Evolutionary conservation across 2,797 vertebrate species (phyloP), one percentile per base, ranked within the genome.

Genomic region (Micrastur ruficollis): DNA sequence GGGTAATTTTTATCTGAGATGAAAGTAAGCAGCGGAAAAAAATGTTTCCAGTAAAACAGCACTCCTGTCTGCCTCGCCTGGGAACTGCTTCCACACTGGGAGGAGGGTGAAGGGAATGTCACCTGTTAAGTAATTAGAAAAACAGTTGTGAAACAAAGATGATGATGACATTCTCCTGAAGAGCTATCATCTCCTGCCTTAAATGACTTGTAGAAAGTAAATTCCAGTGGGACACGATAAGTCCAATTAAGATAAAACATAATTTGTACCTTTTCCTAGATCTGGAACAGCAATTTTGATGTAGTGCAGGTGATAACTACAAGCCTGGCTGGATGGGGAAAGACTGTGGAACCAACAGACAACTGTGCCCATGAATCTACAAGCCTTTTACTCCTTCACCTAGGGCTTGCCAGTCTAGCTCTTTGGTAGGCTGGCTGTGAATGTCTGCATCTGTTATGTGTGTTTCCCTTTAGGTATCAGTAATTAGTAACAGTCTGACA

Each of bases 21-120:
- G 61, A 90, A 94, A 93, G 59, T 53, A 76, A 90, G 6, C 16
- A 32, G 32, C 59, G 53, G 74, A 61, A 85, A 93, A 93, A 81
- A 84, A 66, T 32, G 7, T 55, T 40, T 71, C 34, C 63, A 55
- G n/a, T 63, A 29, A 55, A 74, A 61, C 8, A 65, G 4, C 7
- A 21, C 21, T 67, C 23, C 25, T 67, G 11, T 47, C 11, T 52
- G 13, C 42, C 15, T 5, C 61, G 27, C 38, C 83, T 53, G 32
- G 90, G 40, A 85, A 29, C 13, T 89, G 22, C 47, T 86, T 92
- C 16, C 46, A 34, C 8, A 4, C 1, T 3, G 52, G 25, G 32
- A 56, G 12, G 3, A 13, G 17, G 16, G 20, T 55, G 16, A 90
- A 62, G 31, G 82, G 56, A 66, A 73, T 70, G 27, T 59, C 47